Conservation (phyloP, 2,797 vertebrate genomes). For the Muscicapa comitata region DNA sequence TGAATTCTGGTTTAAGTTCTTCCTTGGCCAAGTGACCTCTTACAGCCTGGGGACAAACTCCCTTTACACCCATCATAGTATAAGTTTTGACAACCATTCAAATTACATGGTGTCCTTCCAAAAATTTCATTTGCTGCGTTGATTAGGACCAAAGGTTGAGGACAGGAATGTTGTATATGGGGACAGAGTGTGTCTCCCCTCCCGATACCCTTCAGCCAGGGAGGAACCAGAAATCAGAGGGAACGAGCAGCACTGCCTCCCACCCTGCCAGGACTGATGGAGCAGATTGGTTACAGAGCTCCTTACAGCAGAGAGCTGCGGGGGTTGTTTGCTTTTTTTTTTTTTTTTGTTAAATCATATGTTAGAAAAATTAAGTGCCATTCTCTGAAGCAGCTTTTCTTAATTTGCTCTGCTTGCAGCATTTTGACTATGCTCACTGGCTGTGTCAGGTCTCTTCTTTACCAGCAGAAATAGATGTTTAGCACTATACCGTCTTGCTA, state of each 20-base stretch:
- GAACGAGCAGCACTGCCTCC: background rate
- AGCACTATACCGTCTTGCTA: background rate
- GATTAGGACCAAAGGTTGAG: background rate
- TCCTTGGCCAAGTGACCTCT: background rate
- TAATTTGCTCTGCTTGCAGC: background rate
- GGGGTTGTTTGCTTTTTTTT: background rate
- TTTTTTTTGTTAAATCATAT: background rate
- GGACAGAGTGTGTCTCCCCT: background rate
- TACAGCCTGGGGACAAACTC: background rate
- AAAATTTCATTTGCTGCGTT: background rate
- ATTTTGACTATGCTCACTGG: background rate
- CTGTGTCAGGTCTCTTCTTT: background rate
- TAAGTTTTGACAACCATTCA: background rate
- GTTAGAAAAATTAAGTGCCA: background rate
- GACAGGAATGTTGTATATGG: background rate
- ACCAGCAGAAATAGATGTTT: background rate
- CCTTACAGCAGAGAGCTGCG: background rate
- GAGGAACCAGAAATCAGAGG: background rate
- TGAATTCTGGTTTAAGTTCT: background rate
- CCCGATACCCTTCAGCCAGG: background rate
- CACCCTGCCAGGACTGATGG: background rate
- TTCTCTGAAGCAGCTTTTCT: background rate
- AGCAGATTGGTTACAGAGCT: background rate
- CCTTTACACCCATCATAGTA: background rate
- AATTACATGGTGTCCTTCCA: background rate